Evolutionary conservation across 1,140 invertebrate species (phyloP).

Genomic region (Hyphantria cunea): DNA sequence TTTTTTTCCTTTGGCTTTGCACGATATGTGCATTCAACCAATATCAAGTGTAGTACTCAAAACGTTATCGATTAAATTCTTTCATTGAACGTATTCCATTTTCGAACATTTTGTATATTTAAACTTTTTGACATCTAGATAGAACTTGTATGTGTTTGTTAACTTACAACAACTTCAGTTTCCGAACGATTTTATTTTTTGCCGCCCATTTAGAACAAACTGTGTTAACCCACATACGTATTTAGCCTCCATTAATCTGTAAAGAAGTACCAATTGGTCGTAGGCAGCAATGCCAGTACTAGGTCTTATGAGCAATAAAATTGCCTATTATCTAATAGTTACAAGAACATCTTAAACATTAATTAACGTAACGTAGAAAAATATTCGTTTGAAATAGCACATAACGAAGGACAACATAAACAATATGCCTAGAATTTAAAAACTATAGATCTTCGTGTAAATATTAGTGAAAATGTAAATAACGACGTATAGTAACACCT

Average conservation of each 20-base stretch:
- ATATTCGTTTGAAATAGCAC: neutral
- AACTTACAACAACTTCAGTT: neutral
- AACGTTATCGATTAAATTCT: too few species aligned
- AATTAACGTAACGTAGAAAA: slow-evolving; percentile 31
- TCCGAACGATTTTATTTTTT: neutral
- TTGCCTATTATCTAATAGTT: slow-evolving; percentile 28
- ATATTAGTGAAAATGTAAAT: too few species aligned
- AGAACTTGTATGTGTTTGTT: too few species aligned
- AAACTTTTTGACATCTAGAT: too few species aligned
- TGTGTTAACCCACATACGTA: neutral
- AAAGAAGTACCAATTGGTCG: slow-evolving; percentile 26
- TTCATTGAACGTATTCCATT: too few species aligned
- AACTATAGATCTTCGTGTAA: too few species aligned
- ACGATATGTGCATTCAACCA: too few species aligned
- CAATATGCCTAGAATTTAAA: too few species aligned
- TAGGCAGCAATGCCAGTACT: slow-evolving; percentile 36
- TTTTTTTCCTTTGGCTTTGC: too few species aligned
- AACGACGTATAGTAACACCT: too few species aligned
- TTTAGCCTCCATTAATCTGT: slow-evolving; percentile 13
- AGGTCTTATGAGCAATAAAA: slow-evolving; percentile 30
- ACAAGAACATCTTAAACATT: slow-evolving; percentile 49
- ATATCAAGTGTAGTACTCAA: too few species aligned
- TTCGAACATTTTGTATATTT: too few species aligned
- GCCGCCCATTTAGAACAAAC: neutral
- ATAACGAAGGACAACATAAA: neutral